Evolutionary conservation across 1,140 invertebrate species (phyloP), one percentile per base, ranked within the genome.

Genomic region (Stenopsyche tienmushanensis): DNA sequence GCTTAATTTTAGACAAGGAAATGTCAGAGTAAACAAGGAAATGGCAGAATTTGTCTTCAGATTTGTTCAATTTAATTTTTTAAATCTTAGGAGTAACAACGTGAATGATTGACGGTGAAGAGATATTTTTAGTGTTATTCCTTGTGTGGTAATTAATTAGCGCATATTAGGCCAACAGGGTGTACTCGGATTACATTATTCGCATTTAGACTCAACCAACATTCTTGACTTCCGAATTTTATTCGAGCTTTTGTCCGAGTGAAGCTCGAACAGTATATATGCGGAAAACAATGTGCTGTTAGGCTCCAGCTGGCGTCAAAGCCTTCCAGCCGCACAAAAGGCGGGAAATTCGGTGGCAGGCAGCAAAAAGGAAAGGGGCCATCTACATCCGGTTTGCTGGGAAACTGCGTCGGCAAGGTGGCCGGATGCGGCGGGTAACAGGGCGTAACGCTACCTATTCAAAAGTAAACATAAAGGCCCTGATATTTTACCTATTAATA

Each of bases 361-460:
- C 57, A 47, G 15, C 44, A 25, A 50, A 29, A 20, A 29, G 59
- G 55, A 44, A 44, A 59, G 39, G 57, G 42, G 39, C 34, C 42
- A 24, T 49, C 34, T 20, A 47, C 34, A 54, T 66, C 65, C 59
- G 65, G 65, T 62, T 18, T 15, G 54, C 25, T 50, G 65, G 52
- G 50, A 62, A 62, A 57, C 52, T 25, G 49, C 47, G 20, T 23
- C 20, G 44, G 44, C 15, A 18, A 23, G 58, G 20, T 20, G n/a
- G 17, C 41, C 24, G 42, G 44, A 62, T 13, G 24, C 3, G 44
- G 39, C 57, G 57, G 49, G 54, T 55, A 53, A 41, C 64, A n/a
- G 50, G 47, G 44, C 55, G 24, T 60, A 10, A 34, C 64, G 49
- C 42, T 29, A 18, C 23, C 29, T 29, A 58, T 58, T 58, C 29